Conservation (phyloP, 2,797 vertebrate species). For the Oryzias dopingdopingensis region DNA sequence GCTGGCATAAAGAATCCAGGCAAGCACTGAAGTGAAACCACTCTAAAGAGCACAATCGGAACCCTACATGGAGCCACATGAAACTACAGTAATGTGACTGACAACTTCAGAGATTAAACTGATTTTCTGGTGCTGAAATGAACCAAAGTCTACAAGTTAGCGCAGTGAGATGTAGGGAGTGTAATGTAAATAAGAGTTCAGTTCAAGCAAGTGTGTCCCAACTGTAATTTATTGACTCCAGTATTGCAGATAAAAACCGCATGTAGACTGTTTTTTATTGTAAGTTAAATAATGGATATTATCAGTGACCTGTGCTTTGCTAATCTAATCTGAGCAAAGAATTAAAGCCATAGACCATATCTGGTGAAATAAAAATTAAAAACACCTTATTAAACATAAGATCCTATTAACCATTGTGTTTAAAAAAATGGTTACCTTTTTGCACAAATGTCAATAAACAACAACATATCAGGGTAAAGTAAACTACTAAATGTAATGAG, state of each 20-base stretch:
- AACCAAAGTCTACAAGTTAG: conserved; percentile 24
- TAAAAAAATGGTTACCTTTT: too few relatives aligned
- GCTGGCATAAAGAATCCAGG: conserved; percentile 44
- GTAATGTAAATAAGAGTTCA: conserved; percentile 37
- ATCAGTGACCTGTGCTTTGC: conserved; percentile 1
- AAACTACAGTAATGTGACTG: conserved; percentile 42
- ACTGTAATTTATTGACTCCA: not conserved
- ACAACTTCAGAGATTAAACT: conserved; percentile 51
- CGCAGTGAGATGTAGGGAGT: conserved; percentile 4
- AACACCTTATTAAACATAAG: too few relatives aligned
- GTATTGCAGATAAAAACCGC: conserved; percentile 3
- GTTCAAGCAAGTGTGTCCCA: conserved; percentile 11
- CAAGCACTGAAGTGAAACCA: conserved; percentile 36
- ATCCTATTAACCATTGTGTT: too few relatives aligned
- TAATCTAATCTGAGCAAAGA: conserved; percentile 8
- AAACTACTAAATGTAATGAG: too few relatives aligned
- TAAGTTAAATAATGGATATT: conserved; percentile 2
- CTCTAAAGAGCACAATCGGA: conserved; percentile 22
- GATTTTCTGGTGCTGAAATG: conserved; percentile 41
- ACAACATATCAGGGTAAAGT: too few relatives aligned
- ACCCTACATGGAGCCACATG: conserved; percentile 33
- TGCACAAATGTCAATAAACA: too few relatives aligned
- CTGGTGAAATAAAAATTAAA: not conserved
- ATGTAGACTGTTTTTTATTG: conserved; percentile 1
- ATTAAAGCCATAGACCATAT: not conserved